phyloP scores from a whole-genome alignment of 2,113 vertebrate genomes.

The Oryzias celebensis region DNA sequence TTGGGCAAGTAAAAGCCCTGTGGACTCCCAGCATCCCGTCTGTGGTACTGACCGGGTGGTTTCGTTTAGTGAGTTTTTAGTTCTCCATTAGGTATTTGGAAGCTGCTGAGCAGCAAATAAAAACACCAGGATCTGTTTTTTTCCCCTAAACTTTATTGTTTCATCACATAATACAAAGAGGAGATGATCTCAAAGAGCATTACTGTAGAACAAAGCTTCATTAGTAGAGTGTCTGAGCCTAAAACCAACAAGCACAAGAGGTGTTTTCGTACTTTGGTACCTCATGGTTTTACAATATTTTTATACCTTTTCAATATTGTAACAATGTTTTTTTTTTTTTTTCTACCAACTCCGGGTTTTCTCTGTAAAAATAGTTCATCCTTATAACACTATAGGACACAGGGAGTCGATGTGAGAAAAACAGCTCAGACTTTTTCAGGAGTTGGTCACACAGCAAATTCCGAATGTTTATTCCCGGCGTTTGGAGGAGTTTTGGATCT shows the following conservation, averaged over 20 bases:
- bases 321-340: constrained; percentile 63
- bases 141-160: neutral
- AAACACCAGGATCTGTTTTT: constrained; percentile 12
- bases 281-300: constrained; percentile 69
- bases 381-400: constrained; percentile 24
- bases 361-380: constrained; percentile 11
- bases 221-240: constrained; percentile 26
- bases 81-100: constrained; percentile 28
- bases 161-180: neutral
- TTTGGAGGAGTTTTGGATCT: neutral
- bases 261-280: constrained; percentile 69
- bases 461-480: constrained; percentile 31
- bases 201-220: constrained; percentile 28
- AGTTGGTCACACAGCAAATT: constrained; percentile 20
- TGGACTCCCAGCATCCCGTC: constrained; percentile 23
- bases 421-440: neutral
- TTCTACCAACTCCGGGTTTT: constrained; percentile 45
- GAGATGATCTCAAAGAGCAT: constrained; percentile 19
- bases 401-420: constrained; percentile 30
- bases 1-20: neutral
- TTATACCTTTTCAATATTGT: constrained; percentile 59
- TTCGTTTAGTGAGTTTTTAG: constrained; percentile 9
- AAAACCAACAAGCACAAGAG: constrained; percentile 36
- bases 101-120: constrained; percentile 42
- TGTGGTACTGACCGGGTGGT: constrained; percentile 8